These are phyloP conservation scores for Micromesistius poutassou DNA, from an alignment of 2,797 vertebrate genomes.

Conservation along the genomic window DNA sequence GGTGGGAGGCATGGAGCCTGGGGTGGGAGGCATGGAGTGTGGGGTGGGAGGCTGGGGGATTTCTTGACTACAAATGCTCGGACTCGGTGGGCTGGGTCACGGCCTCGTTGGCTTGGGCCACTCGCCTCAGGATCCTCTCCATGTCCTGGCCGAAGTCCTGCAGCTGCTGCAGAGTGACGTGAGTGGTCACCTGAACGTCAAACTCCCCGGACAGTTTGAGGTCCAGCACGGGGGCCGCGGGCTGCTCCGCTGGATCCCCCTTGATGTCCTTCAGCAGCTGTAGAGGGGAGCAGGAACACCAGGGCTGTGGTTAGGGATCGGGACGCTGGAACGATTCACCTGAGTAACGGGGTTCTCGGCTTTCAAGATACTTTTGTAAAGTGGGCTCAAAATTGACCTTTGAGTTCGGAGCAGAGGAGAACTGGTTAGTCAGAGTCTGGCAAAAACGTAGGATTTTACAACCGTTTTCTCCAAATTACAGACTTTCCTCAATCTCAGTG, in stretches of 20 bases:
- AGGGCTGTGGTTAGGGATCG: background rate
- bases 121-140: constrained; percentile 45
- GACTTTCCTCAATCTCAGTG: too few relatives aligned
- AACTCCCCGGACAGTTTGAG: constrained; percentile 46
- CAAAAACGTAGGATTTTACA: too few relatives aligned
- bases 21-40: too few relatives aligned
- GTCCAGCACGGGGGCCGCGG: constrained; percentile 2
- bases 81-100: background rate
- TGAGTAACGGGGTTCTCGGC: background rate
- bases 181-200: constrained; percentile 61
- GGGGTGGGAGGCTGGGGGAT: too few relatives aligned
- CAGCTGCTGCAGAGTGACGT: constrained; percentile 67
- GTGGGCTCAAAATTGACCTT: too few relatives aligned
- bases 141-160: constrained; percentile 54
- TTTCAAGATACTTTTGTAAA: too few relatives aligned
- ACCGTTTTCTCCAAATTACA: too few relatives aligned
- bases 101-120: constrained; percentile 20
- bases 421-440: too few relatives aligned
- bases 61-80: background rate
- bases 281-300: background rate
- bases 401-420: too few relatives aligned
- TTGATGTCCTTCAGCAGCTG: constrained; percentile 56
- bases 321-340: too few relatives aligned
- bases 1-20: too few relatives aligned
- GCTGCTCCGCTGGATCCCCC: background rate